Conservation (phyloP, 2,113 vertebrate genomes). For the Pterophyllum scalare region DNA sequence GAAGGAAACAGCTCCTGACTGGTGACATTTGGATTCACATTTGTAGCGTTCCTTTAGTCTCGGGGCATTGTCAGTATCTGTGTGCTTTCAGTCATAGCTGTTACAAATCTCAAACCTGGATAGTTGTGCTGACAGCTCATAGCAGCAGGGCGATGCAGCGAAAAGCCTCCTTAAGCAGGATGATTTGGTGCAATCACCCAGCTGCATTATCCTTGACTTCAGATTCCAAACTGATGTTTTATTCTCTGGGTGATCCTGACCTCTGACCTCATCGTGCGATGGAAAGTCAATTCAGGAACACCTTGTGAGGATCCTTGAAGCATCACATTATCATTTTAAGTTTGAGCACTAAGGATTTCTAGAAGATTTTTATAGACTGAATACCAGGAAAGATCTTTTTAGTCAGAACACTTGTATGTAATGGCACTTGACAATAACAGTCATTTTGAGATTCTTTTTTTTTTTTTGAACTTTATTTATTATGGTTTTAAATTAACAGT, state of each 20-base stretch:
- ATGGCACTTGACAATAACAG: not conserved
- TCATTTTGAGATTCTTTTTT: fast-evolving
- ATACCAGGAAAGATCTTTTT: too few relatives aligned
- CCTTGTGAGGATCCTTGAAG: not conserved
- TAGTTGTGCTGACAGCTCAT: slow-evolving; percentile 14
- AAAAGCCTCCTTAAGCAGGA: not conserved
- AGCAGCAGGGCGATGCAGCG: slow-evolving; percentile 1
- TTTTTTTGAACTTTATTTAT: too few relatives aligned
- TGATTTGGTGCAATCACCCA: not conserved
- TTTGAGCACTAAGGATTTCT: not conserved
- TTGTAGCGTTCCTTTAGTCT: not conserved
- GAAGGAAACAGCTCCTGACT: not conserved
- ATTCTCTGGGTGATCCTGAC: slow-evolving; percentile 24
- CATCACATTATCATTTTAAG: not conserved
- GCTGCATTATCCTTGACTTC: slow-evolving; percentile 28
- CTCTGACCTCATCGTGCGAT: not conserved
- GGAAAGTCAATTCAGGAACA: not conserved
- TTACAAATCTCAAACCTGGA: slow-evolving; percentile 11
- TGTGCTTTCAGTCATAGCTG: not conserved
- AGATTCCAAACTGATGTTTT: not conserved
- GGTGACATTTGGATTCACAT: not conserved
- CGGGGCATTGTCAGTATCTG: not conserved
- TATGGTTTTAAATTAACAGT: too few relatives aligned
- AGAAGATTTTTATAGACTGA: too few relatives aligned
- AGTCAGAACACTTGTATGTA: too few relatives aligned